Conservation (phyloP, 2,888 invertebrate species). For the Acrocera orbiculus region DNA sequence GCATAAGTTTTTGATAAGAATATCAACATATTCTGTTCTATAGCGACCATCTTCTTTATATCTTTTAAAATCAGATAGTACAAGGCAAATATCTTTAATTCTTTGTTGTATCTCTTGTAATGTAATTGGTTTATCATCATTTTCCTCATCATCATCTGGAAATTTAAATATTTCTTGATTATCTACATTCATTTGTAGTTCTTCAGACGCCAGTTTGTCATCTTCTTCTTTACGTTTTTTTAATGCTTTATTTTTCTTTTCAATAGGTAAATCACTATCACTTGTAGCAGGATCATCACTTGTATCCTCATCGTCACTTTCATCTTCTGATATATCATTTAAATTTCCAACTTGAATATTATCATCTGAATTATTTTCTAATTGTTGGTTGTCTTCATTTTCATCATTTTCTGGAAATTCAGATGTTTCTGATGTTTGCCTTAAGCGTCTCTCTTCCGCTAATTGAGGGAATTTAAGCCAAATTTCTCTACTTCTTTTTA, state of each 20-base stretch:
- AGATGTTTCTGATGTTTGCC: too few relatives aligned
- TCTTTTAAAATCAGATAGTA: conserved; percentile 61
- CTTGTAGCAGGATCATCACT: conserved; percentile 32
- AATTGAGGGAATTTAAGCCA: too few relatives aligned
- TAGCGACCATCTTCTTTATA: conserved; percentile 49
- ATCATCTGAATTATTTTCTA: not conserved
- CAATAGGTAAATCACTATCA: conserved; percentile 66
- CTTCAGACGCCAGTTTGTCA: conserved; percentile 56
- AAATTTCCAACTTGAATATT: conserved; percentile 5
- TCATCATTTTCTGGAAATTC: too few relatives aligned
- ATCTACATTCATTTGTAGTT: conserved; percentile 63
- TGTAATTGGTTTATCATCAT: conserved; percentile 52
- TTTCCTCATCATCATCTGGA: conserved; percentile 56
- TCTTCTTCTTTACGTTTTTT: conserved; percentile 53
- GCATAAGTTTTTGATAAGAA: conserved; percentile 73
- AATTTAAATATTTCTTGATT: conserved; percentile 62
- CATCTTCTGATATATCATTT: conserved; percentile 18
- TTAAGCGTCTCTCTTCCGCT: too few relatives aligned
- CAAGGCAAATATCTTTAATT: conserved; percentile 68
- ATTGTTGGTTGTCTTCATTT: conserved; percentile 11
- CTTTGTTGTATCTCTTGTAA: conserved; percentile 75
- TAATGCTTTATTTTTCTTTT: conserved; percentile 62
- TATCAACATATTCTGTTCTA: conserved; percentile 62
- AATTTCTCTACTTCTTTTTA: too few relatives aligned
- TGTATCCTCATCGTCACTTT: conserved; percentile 20